Conservation (phyloP, 2,797 vertebrate genomes). For the Alcedo atthis region DNA sequence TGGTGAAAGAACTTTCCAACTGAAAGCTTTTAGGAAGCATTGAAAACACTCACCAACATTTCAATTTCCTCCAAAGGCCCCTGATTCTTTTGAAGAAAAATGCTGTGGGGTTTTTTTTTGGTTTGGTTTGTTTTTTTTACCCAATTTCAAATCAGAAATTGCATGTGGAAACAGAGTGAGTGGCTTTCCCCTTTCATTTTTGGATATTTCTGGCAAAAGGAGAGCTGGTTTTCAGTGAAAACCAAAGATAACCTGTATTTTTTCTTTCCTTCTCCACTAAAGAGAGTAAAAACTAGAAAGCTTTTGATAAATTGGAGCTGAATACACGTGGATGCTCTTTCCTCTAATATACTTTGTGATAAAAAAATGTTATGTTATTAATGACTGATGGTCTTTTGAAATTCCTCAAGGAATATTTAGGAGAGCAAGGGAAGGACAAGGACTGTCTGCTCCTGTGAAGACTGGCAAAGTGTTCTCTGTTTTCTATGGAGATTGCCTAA, state of each 20-base stretch:
- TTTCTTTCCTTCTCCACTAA: neutral
- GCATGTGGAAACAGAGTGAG: neutral
- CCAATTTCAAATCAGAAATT: neutral
- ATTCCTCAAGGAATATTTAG: neutral
- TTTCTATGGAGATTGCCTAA: neutral
- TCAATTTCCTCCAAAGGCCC: neutral
- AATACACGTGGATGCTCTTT: neutral
- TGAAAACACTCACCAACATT: neutral
- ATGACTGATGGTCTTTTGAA: neutral
- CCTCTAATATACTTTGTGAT: neutral
- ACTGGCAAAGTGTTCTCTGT: neutral
- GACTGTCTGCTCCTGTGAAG: neutral
- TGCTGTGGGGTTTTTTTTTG: too few species aligned
- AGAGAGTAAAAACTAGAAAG: neutral
- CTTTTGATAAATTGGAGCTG: neutral
- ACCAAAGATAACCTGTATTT: neutral
- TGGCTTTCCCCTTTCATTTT: neutral
- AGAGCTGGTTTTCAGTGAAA: neutral
- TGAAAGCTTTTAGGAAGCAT: neutral
- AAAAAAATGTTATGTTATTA: fast-evolving
- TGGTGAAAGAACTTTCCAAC: neutral
- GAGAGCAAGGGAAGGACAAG: neutral
- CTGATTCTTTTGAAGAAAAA: neutral
- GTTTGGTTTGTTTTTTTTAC: neutral
- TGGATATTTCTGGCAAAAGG: neutral